Evolutionary conservation across 2,113 vertebrate genomes (phyloP).

Genomic region (Marmota flaviventris): DNA sequence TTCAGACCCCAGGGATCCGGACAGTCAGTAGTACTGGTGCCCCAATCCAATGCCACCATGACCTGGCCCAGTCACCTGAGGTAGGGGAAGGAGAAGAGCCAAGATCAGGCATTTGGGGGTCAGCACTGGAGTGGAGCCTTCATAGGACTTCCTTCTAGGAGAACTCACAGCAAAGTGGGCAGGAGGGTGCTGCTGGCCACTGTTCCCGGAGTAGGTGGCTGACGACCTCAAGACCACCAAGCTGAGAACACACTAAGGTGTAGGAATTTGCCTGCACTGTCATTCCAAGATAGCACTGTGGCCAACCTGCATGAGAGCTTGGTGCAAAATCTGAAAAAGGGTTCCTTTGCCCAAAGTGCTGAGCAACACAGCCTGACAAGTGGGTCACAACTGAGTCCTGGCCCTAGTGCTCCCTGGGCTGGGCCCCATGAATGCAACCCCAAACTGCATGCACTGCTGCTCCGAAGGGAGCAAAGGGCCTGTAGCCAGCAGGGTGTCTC

Average conservation of each 20-base stretch:
- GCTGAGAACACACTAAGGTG: not conserved
- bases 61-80: not conserved
- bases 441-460: too few relatives aligned
- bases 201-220: not conserved
- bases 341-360: not conserved
- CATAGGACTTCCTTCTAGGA: not conserved
- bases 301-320: too few relatives aligned
- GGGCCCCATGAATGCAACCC: fast-evolving
- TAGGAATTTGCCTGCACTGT: not conserved
- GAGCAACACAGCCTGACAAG: not conserved
- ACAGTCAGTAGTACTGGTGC: too few relatives aligned
- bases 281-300: not conserved
- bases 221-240: not conserved
- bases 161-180: not conserved
- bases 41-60: fast-evolving
- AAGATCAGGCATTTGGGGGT: not conserved
- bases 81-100: fast-evolving
- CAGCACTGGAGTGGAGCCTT: not conserved
- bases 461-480: too few relatives aligned
- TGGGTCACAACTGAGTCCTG: not conserved
- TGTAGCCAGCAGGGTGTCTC: not conserved
- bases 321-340: not conserved
- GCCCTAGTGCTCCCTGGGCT: not conserved
- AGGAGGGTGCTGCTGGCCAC: not conserved
- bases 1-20: not conserved